Conservation (phyloP, 1,140 invertebrate genomes). For the Muscidifurax raptorellus region DNA sequence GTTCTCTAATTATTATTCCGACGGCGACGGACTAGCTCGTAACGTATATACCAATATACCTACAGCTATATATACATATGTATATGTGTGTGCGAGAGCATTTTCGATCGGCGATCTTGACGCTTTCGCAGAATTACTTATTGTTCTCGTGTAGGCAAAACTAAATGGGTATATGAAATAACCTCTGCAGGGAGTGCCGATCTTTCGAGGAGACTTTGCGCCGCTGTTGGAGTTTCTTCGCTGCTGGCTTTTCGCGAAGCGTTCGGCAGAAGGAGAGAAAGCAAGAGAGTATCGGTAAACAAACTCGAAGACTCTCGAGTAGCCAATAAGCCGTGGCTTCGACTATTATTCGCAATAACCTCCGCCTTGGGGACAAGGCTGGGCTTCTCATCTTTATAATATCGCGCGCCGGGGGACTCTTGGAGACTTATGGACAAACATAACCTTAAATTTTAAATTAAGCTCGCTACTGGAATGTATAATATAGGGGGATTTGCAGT, state of each 20-base stretch:
- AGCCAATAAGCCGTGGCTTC: slow-evolving; percentile 51
- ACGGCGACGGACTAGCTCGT: neutral
- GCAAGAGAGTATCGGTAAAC: slow-evolving; percentile 52
- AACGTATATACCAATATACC: neutral
- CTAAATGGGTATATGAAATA: neutral
- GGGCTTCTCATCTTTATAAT: slow-evolving; percentile 40
- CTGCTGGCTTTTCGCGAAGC: neutral
- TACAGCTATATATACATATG: too few species aligned
- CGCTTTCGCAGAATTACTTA: too few species aligned
- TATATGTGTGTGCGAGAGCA: too few species aligned
- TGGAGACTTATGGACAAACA: slow-evolving; percentile 46
- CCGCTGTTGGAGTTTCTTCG: neutral
- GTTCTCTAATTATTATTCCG: slow-evolving; percentile 45
- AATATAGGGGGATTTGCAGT: slow-evolving; percentile 34
- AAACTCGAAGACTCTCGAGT: slow-evolving; percentile 42
- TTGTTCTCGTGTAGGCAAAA: too few species aligned
- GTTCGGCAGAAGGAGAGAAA: neutral
- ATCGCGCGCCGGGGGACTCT: neutral
- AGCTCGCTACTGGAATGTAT: neutral
- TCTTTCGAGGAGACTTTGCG: slow-evolving; percentile 16
- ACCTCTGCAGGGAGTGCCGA: slow-evolving; percentile 3
- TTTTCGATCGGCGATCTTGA: too few species aligned
- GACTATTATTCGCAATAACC: slow-evolving; percentile 52
- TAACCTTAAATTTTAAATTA: slow-evolving; percentile 51
- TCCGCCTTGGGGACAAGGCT: neutral